Percentiles rank a stretch among this genome's conserved stretches.
phyloP scores from a whole-genome alignment of 2,113 vertebrate genomes.

The Channa argus region DNA sequence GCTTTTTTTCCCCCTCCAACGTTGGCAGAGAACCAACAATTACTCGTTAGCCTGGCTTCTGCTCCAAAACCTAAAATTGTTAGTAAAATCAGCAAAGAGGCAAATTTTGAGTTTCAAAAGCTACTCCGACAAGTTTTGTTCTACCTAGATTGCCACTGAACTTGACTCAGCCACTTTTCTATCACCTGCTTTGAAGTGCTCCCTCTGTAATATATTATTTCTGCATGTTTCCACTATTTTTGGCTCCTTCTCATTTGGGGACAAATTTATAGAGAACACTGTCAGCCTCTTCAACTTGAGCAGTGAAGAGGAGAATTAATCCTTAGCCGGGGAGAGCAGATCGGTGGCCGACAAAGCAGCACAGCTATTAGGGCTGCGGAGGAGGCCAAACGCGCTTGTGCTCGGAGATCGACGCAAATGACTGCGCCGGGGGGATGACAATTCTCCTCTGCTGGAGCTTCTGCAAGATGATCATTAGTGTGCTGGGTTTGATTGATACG shows the following conservation, averaged over 20 bases:
- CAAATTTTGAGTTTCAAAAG: constrained; percentile 23
- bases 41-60: not conserved
- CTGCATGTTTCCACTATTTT: constrained; percentile 40
- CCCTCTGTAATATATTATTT: constrained; percentile 31
- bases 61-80: constrained; percentile 11
- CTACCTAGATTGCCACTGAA: constrained; percentile 22
- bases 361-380: constrained; percentile 72
- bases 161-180: constrained; percentile 7
- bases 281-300: constrained; percentile 49
- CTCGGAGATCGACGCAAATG: constrained; percentile 72
- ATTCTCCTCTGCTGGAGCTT: constrained; percentile 62
- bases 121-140: constrained; percentile 13
- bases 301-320: constrained; percentile 59
- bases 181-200: constrained; percentile 33
- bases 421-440: constrained; percentile 61
- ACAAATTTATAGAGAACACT: constrained; percentile 37
- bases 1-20: no score
- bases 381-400: constrained; percentile 65
- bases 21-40: constrained; percentile 6
- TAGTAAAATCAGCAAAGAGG: constrained; percentile 4
- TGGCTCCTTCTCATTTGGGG: constrained; percentile 40
- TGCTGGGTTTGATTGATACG: constrained; percentile 74
- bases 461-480: constrained; percentile 74
- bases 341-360: constrained; percentile 68
- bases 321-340: constrained; percentile 62